Base-by-base conservation (phyloP, 64 coral and sea anemone species). In the Orbicella faveolata region DNA sequence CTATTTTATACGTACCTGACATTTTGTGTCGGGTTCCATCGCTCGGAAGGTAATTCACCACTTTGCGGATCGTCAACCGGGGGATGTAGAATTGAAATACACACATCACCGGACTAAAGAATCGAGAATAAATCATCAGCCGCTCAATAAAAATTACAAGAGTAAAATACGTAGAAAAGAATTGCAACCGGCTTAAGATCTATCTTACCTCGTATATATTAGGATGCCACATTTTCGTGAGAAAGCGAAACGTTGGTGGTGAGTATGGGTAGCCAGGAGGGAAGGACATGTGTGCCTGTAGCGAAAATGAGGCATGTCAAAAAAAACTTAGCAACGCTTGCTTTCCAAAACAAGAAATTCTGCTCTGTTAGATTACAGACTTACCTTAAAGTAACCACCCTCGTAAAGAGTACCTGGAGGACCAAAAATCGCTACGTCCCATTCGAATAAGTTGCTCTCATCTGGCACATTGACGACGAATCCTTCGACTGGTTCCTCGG, bases 141-240 rank as follows among this genome's bases (percentile, higher is more conserved):
- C 66, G 41, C 55, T n/a, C 36, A 52, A 3, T 44, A 20, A 72
- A 19, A 41, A 17, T 44, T 75, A 17, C 9, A 78, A 21, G 79
- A 33, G 26, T 44, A 76, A 57, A 34, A 39, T 21, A 26, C 21
- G 68, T 79, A 6, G 30, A 61, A 36, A 83, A 20, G 0, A 77
- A 9, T 61, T 36, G 15, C 19, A 21, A 52, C 36, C 33, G 19
- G 18, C 20, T 37, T 6, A 74, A 83, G 9, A 15, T 25, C 12
- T 2, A 15, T 76, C 73, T 87, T 36, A 99, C 97, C 97, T 99
- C 97, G 86, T 99, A 99, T 83, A 99, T 99, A 79, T 99, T 99
- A 25, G 97, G 97, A 55, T 99, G 97, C 93, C 93, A 99, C 97
- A 99, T 99, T 93, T 99, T 99, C 20, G 97, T 96, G 53, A 95